Evolutionary conservation across 1,140 invertebrate species (phyloP).

Genomic region (Drosophila ogumai): DNA sequence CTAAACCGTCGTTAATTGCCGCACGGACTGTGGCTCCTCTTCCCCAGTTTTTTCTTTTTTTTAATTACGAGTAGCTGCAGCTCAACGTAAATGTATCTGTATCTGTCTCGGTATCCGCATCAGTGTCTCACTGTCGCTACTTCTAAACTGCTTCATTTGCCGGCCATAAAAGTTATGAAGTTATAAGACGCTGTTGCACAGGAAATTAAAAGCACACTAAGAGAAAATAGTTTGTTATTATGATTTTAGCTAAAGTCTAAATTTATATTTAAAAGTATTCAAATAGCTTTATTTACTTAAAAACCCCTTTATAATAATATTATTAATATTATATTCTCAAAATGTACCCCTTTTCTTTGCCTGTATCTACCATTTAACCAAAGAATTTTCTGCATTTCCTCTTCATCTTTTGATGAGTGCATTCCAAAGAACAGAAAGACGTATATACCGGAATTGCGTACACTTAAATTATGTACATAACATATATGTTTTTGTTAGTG

Average conservation of each 20-base stretch:
- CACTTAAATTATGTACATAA: conserved; percentile 1
- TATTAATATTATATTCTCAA: no score
- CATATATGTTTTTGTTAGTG: not conserved
- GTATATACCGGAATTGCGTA: conserved; percentile 22
- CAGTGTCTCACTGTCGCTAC: conserved; percentile 23
- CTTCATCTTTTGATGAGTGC: conserved; percentile 24
- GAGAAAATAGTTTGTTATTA: no score
- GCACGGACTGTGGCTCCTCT: conserved; percentile 16
- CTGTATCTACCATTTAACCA: conserved; percentile 53
- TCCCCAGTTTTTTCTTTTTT: conserved; percentile 6
- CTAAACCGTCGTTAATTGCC: conserved; percentile 67
- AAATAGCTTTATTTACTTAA: not conserved
- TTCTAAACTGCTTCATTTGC: conserved; percentile 73
- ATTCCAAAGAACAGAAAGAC: conserved; percentile 28
- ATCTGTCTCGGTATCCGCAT: conserved; percentile 10
- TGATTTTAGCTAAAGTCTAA: no score
- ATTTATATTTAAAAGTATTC: no score
- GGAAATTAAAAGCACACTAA: conserved; percentile 48
- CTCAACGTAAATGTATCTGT: conserved; percentile 14
- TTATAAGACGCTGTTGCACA: conserved; percentile 49
- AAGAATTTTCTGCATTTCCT: conserved; percentile 28
- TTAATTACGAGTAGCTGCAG: conserved; percentile 64
- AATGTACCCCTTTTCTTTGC: not conserved
- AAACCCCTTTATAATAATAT: not conserved
- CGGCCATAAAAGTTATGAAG: conserved; percentile 77